These are phyloP conservation scores for Onthophagus taurus DNA, from an alignment of 1,140 invertebrate genomes.

Conservation along the genomic window DNA sequence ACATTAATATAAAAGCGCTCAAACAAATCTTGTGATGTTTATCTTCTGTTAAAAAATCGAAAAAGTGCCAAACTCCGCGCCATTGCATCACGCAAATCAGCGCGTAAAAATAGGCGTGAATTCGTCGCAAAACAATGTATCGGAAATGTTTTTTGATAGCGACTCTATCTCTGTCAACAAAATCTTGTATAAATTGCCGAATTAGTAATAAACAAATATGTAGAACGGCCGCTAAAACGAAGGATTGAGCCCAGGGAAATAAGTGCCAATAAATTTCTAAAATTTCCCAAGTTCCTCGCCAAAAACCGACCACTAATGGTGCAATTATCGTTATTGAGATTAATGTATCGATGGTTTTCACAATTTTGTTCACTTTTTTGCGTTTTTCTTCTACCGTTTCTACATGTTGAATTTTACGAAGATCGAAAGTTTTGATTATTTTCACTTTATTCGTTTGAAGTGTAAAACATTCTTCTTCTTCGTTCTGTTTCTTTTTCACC, in stretches of 20 bases:
- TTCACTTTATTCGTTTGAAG: conserved; percentile 3
- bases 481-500: too few relatives aligned
- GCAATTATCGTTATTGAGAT: conserved; percentile 39
- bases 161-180: conserved; percentile 1
- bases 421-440: not conserved
- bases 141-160: not conserved
- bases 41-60: conserved; percentile 33
- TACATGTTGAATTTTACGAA: not conserved
- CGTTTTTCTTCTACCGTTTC: conserved; percentile 5
- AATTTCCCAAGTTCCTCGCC: conserved; percentile 54
- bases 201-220: conserved; percentile 41
- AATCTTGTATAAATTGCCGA: conserved; percentile 26
- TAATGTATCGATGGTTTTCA: conserved; percentile 11
- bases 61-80: conserved; percentile 49
- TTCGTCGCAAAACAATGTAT: conserved; percentile 28
- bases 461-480: conserved; percentile 2
- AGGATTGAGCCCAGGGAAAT: conserved; percentile 39
- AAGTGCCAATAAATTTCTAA: conserved; percentile 45
- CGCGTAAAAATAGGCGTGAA: conserved; percentile 51
- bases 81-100: conserved; percentile 50
- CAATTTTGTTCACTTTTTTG: not conserved
- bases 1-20: not conserved
- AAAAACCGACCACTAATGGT: conserved; percentile 50
- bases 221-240: conserved; percentile 38
- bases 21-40: not conserved